Percentiles rank a stretch among this genome's conserved stretches.
phyloP scores from a whole-genome alignment of 2,888 invertebrate species.

The Eristalinus sepulchralis region DNA sequence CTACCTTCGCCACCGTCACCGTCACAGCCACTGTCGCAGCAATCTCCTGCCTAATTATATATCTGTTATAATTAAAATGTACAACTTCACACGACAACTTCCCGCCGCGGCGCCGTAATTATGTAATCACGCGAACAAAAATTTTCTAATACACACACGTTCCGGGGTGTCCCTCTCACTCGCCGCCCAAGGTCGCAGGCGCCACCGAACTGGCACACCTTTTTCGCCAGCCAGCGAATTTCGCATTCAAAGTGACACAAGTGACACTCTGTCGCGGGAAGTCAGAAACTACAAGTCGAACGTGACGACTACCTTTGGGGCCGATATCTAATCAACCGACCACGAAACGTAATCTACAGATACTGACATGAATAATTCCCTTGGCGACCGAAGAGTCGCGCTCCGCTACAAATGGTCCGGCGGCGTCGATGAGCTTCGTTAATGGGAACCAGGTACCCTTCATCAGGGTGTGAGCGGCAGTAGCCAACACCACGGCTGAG shows the following conservation, averaged over 20 bases:
- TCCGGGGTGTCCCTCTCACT: constrained; percentile 21
- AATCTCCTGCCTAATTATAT: constrained; percentile 10
- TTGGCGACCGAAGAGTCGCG: constrained; percentile 22
- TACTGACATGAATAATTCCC: constrained; percentile 58
- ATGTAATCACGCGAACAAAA: constrained; percentile 54
- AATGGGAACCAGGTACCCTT: constrained; percentile 58
- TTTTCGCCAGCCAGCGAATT: constrained; percentile 53
- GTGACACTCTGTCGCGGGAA: constrained; percentile 37
- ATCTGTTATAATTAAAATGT: constrained; percentile 51
- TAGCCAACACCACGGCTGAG: background rate
- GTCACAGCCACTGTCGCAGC: background rate
- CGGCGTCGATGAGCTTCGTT: constrained; percentile 50
- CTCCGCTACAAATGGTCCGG: constrained; percentile 29
- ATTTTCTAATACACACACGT: constrained; percentile 51
- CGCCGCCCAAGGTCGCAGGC: constrained; percentile 45
- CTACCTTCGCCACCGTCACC: background rate
- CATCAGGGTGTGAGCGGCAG: background rate
- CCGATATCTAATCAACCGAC: constrained; percentile 55
- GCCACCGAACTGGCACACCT: constrained; percentile 51
- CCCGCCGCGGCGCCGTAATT: constrained; percentile 4
- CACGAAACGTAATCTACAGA: constrained; percentile 57
- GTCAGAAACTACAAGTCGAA: constrained; percentile 44
- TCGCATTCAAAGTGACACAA: constrained; percentile 61
- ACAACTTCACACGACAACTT: constrained; percentile 45
- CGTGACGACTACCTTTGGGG: constrained; percentile 59